Percentiles rank a stretch among this genome's conserved stretches.
These are phyloP conservation scores for Beaufortia kweichowensis DNA, from an alignment of 2,113 vertebrate species.

Conservation along the genomic window DNA sequence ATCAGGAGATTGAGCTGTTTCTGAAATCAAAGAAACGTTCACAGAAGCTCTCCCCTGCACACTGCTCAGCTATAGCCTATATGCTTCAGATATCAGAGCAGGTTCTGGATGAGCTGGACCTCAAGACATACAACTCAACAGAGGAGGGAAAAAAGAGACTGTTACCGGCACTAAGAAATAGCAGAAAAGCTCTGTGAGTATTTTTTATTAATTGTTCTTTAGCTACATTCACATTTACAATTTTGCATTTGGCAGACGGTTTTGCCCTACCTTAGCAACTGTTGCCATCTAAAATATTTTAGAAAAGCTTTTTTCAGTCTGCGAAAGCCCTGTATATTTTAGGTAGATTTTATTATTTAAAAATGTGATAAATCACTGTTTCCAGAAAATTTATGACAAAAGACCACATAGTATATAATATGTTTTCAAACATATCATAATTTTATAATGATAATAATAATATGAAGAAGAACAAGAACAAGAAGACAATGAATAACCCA, in stretches of 20 bases:
- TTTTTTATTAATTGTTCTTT: neutral
- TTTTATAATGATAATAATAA: too few species aligned
- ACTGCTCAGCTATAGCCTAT: neutral
- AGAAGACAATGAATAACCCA: too few species aligned
- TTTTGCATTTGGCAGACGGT: too few species aligned
- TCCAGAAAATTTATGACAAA: too few species aligned
- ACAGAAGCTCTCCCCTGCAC: neutral
- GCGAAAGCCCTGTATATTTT: too few species aligned
- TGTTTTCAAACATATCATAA: too few species aligned
- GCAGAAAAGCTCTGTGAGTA: conserved; percentile 32
- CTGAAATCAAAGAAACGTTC: neutral
- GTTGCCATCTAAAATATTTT: neutral
- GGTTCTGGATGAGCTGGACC: neutral
- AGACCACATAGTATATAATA: too few species aligned
- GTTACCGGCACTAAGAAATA: neutral
- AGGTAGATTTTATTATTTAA: too few species aligned
- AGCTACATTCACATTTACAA: neutral
- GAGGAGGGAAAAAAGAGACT: conserved; percentile 6
- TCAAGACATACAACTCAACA: conserved; percentile 8
- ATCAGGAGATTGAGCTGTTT: neutral
- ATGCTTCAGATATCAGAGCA: neutral
- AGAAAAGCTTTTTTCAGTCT: too few species aligned
- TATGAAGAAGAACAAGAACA: too few species aligned
- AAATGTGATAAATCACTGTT: too few species aligned
- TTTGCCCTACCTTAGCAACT: too few species aligned